Evolutionary conservation across 1,140 invertebrate species (phyloP), one percentile per base, ranked within the genome.

Genomic region (Bombus waltoni): DNA sequence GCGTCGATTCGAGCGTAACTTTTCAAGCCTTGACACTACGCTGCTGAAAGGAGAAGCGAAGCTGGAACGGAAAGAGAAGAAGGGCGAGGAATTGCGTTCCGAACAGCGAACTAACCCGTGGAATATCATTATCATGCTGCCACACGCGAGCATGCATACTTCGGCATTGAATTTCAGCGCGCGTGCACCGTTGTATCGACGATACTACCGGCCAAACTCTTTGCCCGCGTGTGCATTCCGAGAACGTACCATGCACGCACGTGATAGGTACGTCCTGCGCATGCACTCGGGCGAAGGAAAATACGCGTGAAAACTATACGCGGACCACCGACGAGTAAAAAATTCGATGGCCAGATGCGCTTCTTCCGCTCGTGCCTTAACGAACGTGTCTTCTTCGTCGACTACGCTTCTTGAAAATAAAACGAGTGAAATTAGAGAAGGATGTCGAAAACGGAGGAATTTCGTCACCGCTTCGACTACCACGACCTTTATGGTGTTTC

Each of bases 161-260:
- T 88, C 22, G 74, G 81, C 81, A 88, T 91, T 88, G 83, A 82
- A 84, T 91, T 90, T 91, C 89, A 88, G 72, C 87, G 59, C 81
- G 81, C 78, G 89, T 89, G 76, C 75, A 71, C n/a, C 47, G 59
- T 68, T 70, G 79, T 15, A 66, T 44, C 62, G 72, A 53, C 89
- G 80, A 88, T 89, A 90, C 38, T 65, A 32, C 62, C 59, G 35
- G n/a, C 68, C 62, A 15, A 75, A 74, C 77, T 84, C 42, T 66
- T 65, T 59, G 82, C 42, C 59, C 57, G 62, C 47, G 40, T 83
- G 84, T 85, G 77, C 77, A 87, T 88, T 86, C 71, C 79, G 75
- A 88, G 68, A 87, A 62, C 76, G 83, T 91, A 81, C 79, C 71
- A 22, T n/a, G 82, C 73, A 86, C 82, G 80, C 75, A 53, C 70